Evolutionary conservation across 2,888 invertebrate genomes (phyloP).

Genomic region (Cordilura impudica): DNA sequence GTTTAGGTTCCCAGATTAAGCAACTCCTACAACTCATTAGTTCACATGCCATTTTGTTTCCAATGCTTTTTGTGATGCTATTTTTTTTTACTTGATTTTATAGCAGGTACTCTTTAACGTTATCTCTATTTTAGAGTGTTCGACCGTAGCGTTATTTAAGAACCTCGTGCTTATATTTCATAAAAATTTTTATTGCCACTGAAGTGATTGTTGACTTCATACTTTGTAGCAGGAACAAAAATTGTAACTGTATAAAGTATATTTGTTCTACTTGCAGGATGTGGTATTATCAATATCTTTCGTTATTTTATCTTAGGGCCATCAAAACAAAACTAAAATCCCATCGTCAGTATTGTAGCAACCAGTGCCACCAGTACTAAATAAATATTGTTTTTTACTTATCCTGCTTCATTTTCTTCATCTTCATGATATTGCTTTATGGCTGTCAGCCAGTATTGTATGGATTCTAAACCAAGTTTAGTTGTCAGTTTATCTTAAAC

Average conservation of each 20-base stretch:
- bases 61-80: background rate
- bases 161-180: conserved; percentile 24
- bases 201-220: background rate
- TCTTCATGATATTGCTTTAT: background rate
- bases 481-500: conserved; percentile 74
- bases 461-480: conserved; percentile 60
- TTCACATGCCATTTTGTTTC: conserved; percentile 48
- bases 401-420: too few relatives aligned
- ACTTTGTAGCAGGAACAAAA: conserved; percentile 10
- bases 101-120: background rate
- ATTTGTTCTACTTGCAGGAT: background rate
- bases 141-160: conserved; percentile 6
- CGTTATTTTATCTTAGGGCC: conserved; percentile 9
- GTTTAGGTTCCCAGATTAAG: conserved; percentile 34
- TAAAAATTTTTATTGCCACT: background rate
- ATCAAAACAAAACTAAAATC: too few relatives aligned
- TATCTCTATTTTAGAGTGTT: too few relatives aligned
- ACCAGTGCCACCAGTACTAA: background rate
- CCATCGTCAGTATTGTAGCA: conserved; percentile 61
- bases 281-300: background rate
- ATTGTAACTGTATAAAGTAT: conserved; percentile 22
- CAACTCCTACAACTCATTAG: conserved; percentile 31
- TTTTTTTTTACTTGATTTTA: background rate
- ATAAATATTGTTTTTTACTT: background rate
- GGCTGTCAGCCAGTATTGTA: background rate